phyloP scores from a whole-genome alignment of 1,140 invertebrate genomes.

The Drosophila pruinosa region DNA sequence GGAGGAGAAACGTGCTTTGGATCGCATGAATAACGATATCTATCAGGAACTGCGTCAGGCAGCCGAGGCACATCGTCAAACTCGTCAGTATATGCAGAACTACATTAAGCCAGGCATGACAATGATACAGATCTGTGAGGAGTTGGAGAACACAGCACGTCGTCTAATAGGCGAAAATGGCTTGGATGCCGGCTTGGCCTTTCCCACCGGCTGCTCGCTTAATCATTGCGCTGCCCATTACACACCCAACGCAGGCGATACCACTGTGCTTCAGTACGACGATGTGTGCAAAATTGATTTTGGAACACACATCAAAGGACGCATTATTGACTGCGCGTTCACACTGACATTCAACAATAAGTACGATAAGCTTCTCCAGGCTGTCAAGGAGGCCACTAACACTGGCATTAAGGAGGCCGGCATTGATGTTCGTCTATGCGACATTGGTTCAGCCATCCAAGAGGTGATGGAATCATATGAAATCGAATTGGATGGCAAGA shows the following conservation, averaged over 20 bases:
- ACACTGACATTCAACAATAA: conserved; percentile 98
- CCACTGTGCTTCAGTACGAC: conserved; percentile 96
- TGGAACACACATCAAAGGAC: conserved; percentile 99
- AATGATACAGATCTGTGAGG: conserved; percentile 99
- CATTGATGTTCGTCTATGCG: conserved; percentile 98
- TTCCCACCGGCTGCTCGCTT: conserved; percentile 99
- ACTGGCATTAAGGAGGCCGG: conserved; percentile 97
- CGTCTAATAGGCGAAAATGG: conserved; percentile 97
- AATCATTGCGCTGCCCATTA: conserved; percentile 99
- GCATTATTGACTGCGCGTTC: conserved; percentile 99
- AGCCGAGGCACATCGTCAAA: conserved; percentile 98
- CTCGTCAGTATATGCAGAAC: conserved; percentile 93
- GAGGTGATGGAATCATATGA: conserved; percentile 99
- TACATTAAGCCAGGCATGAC: conserved; percentile 99
- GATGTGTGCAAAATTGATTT: conserved; percentile 99
- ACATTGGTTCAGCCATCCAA: conserved; percentile 98
- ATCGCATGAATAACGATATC: conserved; percentile 92
- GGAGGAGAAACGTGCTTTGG: conserved; percentile 94
- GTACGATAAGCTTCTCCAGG: conserved; percentile 97
- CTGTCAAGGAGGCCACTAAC: conserved; percentile 98
- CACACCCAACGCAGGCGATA: conserved; percentile 99
- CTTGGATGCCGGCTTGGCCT: conserved; percentile 97
- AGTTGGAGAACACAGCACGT: conserved; percentile 95
- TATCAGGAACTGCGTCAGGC: conserved; percentile 98
- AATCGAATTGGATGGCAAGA: conserved; percentile 98